Percentiles rank a stretch among this genome's conserved stretches.
These are phyloP conservation scores for Leptopilina syphax DNA, from an alignment of 2,888 invertebrate genomes.

Conservation along the genomic window DNA sequence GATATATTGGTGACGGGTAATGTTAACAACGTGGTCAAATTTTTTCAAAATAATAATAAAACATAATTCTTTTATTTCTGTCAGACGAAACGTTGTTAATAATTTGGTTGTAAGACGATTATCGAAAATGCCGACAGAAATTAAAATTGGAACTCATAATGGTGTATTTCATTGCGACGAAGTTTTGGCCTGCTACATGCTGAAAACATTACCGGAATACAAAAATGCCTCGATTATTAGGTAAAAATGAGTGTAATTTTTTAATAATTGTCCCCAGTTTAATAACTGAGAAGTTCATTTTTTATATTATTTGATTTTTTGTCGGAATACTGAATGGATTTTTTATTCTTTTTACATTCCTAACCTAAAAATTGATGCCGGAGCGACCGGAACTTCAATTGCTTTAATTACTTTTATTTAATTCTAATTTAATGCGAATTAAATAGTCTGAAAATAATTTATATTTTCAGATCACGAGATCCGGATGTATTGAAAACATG, in stretches of 20 bases:
- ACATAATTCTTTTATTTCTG: neutral
- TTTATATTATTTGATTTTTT: neutral
- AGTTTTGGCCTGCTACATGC: constrained; percentile 94
- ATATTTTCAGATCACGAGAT: constrained; percentile 79
- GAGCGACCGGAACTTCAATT: too few relatives aligned
- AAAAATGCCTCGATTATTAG: constrained; percentile 87
- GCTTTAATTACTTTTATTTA: neutral
- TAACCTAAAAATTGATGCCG: too few relatives aligned
- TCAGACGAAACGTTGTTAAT: constrained; percentile 8
- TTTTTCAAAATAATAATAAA: neutral
- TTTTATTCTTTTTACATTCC: too few relatives aligned
- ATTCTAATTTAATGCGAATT: neutral
- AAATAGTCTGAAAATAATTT: neutral
- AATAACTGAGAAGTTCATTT: neutral
- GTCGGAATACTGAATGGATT: neutral
- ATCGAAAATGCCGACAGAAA: constrained; percentile 44
- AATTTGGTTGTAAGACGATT: constrained; percentile 4
- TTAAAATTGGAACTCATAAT: constrained; percentile 85
- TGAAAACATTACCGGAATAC: constrained; percentile 88
- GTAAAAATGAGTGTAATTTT: constrained; percentile 64
- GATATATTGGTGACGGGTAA: neutral
- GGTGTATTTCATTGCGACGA: constrained; percentile 97
- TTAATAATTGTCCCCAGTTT: neutral
- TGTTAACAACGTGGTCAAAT: neutral
- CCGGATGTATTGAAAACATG: constrained; percentile 83